A percentile compares a stretch with the other conserved stretches of the same genome.
Conservation (phyloP, 30 jellyfish, hydroid and myxozoan species). For the Cassiopea xamachana region DNA sequence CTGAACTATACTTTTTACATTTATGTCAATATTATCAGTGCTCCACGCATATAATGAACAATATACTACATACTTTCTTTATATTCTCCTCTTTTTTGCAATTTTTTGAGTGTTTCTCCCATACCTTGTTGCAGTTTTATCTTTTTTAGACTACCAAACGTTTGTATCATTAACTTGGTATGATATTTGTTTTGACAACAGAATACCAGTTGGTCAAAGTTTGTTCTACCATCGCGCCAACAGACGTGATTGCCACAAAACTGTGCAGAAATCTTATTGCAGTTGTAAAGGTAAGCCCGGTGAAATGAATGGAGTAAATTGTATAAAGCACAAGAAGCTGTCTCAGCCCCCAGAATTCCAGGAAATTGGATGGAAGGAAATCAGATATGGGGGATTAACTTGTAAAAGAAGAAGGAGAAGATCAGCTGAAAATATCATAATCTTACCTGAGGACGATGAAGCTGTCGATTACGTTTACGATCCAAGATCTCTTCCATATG, state of each 20-base stretch:
- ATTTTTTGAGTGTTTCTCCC: too few species aligned
- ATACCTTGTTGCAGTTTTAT: too few species aligned
- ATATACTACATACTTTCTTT: too few species aligned
- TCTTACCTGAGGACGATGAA: constrained; percentile 42
- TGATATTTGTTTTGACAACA: neutral
- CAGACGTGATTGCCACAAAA: constrained; percentile 27
- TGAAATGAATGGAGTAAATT: constrained; percentile 9
- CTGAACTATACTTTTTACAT: too few species aligned
- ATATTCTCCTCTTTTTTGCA: too few species aligned
- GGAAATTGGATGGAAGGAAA: neutral
- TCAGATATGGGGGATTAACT: neutral
- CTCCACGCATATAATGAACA: too few species aligned
- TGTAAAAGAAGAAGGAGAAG: constrained; percentile 28
- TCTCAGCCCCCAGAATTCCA: neutral
- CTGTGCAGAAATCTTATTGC: constrained; percentile 51
- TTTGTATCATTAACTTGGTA: too few species aligned
- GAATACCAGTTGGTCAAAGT: constrained; percentile 70
- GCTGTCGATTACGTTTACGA: constrained; percentile 38
- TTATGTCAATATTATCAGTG: too few species aligned
- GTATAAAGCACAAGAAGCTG: neutral
- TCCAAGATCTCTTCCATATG: constrained; percentile 44
- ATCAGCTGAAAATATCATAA: neutral
- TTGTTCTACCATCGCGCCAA: constrained; percentile 68
- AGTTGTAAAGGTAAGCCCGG: constrained; percentile 38
- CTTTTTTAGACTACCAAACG: too few species aligned